Evolutionary conservation across 1,140 invertebrate genomes (phyloP).

Genomic region (Capitella teleta): DNA sequence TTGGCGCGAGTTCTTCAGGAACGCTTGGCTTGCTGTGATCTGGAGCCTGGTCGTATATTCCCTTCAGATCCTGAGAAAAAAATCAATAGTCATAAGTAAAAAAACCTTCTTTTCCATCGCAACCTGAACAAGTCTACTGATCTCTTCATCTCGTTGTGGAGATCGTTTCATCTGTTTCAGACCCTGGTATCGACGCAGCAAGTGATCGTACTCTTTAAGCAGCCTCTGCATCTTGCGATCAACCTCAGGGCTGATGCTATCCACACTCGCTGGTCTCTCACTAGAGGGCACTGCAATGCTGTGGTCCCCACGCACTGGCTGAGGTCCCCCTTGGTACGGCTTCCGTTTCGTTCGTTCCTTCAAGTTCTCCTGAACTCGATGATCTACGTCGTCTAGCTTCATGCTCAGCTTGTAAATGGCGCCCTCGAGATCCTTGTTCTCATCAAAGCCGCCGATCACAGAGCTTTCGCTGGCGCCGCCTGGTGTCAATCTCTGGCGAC

Average conservation of each 20-base stretch:
- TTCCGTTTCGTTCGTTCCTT: slow-evolving; percentile 23
- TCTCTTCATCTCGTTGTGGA: slow-evolving; percentile 27
- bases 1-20: too few relatives aligned
- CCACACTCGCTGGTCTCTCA: not conserved
- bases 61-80: too few relatives aligned
- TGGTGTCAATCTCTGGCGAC: slow-evolving; percentile 19
- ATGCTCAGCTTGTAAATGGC: slow-evolving; percentile 34
- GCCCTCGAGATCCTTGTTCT: slow-evolving; percentile 25
- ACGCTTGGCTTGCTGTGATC: too few relatives aligned
- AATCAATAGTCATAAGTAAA: too few relatives aligned
- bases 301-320: slow-evolving; percentile 5
- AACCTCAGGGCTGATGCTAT: not conserved
- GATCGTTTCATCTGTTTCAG: slow-evolving; percentile 30
- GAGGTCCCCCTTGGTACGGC: slow-evolving; percentile 22
- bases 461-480: slow-evolving; percentile 15
- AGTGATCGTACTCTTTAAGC: slow-evolving; percentile 27
- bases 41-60: too few relatives aligned
- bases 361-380: slow-evolving; percentile 26
- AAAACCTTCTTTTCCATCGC: too few relatives aligned
- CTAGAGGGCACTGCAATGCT: slow-evolving; percentile 10
- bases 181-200: slow-evolving; percentile 29
- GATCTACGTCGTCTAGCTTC: slow-evolving; percentile 36
- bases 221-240: slow-evolving; percentile 19
- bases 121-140: slow-evolving; percentile 33
- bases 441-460: slow-evolving; percentile 26